Base-by-base conservation (phyloP, 2,888 invertebrate species). In the Myathropa florea region DNA sequence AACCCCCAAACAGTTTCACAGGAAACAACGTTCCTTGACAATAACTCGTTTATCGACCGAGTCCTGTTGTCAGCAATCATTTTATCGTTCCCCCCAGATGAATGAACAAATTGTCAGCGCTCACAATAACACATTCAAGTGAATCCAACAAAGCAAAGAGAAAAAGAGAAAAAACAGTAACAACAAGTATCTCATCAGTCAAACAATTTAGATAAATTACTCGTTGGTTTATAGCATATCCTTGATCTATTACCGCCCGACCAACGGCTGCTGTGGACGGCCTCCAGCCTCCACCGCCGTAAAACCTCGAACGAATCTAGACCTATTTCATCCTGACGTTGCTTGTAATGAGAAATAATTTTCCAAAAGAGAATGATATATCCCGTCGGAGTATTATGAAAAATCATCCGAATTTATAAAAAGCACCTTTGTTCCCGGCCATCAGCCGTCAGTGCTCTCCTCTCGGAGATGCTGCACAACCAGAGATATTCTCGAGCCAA, bases 401-500 rank as follows among this genome's bases (percentile, higher is more conserved):
- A 79, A 73, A 75, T 75, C 30, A 64, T 78, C 73, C 46, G 18
- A 46, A 63, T 63, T 65, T 65, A 26, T 55, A 28, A 65, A 24
- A 14, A 73, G 21, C 28, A 79, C 60, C 83, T 83, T 64, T 73
- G 83, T 78, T 67, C 60, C 55, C 39, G 39, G 61, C 23, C 72
- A 72, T 72, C 53, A 39, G 53, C n/a, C n/a, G 46, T 18, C 23
- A 70, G 18, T 24, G 57, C n/a, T 46, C 53, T 10, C 61, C 28
- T 26, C 46, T 7, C n/a, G 21, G 2, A 39, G 64, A 59, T 28
- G 39, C 53, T 59, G 60, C 61, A 64, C 59, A 36, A 68, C 68
- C 73, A 73, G 78, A 79, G 68, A 73, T 70, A 79, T 73, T 64
- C 78, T 78, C 68, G 64, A 60, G 61, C 33, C 72, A 36, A 10